Evolutionary conservation across 23 tunicate species (phyloP), one percentile per base, ranked within the genome.

Genomic region (Botrylloides violaceus): DNA sequence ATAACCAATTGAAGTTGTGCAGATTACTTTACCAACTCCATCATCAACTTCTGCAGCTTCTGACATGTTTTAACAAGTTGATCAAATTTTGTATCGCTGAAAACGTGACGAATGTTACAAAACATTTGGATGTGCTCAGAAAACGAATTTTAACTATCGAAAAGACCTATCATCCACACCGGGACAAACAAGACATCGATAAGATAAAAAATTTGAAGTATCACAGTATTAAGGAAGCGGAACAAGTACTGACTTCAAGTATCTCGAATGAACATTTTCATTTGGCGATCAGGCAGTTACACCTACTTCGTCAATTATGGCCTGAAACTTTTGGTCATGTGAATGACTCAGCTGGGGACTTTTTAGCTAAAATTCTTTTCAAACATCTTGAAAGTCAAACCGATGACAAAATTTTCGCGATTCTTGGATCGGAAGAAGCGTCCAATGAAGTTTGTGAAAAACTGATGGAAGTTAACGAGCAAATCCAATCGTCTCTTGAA

Each of bases 401-500:
- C 32, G 25, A 27, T 19, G 58, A 68, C 12, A 21, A 38, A 19
- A 31, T 68, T 1, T 68, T 34, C 37, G 84, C 71, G 21, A 59
- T 84, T n/a, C 37, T 84, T 22, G 92, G 92, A 3, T 59, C 65
- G 21, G 76, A 84, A 19, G 59, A 73, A 20, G 36, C 66, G 27
- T 53, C 83, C 19, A 79, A 57, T 28, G 66, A 71, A 22, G 29
- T 75, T 26, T 79, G 94, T 60, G 85, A 72, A 29, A 85, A 80
- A 58, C 71, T 85, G n/a, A 79, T 79, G 81, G 81, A 79, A 34
- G 85, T 85, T 3, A 85, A 85, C 47, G 53, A 59, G 43, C 85
- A 85, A 61, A 85, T 85, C 20, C 94, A 85, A 59, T 80, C 66
- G 23, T 85, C 94, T 23, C 36, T 85, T 36, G 65, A 85, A 43